Evolutionary conservation across 1,140 invertebrate genomes (phyloP).

Genomic region (Leptinotarsa texana): DNA sequence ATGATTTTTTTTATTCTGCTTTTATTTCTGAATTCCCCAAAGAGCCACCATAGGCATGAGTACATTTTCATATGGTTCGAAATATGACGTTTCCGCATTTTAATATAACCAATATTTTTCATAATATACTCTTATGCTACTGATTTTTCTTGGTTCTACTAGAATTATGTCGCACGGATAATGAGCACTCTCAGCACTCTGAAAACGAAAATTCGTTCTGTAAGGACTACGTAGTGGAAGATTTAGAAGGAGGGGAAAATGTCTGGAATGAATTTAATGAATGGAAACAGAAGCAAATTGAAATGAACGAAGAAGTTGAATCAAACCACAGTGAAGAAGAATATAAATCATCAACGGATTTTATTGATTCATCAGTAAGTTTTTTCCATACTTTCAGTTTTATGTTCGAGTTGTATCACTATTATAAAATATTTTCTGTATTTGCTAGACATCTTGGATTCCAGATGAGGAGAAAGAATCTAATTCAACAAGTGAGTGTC

Average conservation of each 20-base stretch:
- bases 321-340: constrained; percentile 10
- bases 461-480: constrained; percentile 9
- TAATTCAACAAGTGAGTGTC: constrained; percentile 9
- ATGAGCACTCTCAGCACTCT: constrained; percentile 5
- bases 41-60: neutral
- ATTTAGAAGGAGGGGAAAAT: constrained; percentile 19
- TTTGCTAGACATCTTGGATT: constrained; percentile 16
- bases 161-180: constrained; percentile 3
- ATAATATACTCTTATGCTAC: neutral
- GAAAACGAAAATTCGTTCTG: constrained; percentile 6
- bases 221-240: neutral
- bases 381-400: constrained; percentile 11
- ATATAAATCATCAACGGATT: constrained; percentile 13
- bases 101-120: constrained; percentile 7
- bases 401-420: constrained; percentile 1
- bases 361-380: constrained; percentile 14
- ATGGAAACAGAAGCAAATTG: constrained; percentile 6
- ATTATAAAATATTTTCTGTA: constrained; percentile 11
- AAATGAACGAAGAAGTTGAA: constrained; percentile 7
- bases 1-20: constrained; percentile 12
- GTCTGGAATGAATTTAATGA: constrained; percentile 10
- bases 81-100: neutral
- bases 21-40: constrained; percentile 8
- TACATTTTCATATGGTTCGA: constrained; percentile 1
- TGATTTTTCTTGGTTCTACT: constrained; percentile 8